Conservation (phyloP, 2,797 vertebrate species). For the Helarctos malayanus region DNA sequence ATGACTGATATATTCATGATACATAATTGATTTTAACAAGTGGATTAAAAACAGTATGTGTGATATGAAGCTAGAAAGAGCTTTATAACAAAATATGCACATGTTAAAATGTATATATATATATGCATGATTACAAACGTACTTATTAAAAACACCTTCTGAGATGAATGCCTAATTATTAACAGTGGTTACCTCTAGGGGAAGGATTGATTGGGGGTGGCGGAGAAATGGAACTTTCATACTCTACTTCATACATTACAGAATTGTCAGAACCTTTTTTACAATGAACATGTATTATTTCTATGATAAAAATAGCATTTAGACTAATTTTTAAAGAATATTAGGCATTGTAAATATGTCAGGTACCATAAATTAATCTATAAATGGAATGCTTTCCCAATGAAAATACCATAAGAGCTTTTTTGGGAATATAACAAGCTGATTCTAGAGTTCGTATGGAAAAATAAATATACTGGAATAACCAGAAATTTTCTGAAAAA, state of each 20-base stretch:
- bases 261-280: conserved; percentile 2
- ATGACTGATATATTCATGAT: background rate
- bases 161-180: background rate
- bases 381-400: background rate
- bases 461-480: conserved; percentile 60
- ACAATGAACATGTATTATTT: background rate
- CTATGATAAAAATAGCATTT: conserved; percentile 11
- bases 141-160: background rate
- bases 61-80: background rate
- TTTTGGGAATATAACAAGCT: background rate
- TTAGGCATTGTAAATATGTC: conserved; percentile 28
- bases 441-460: conserved; percentile 52
- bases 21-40: background rate
- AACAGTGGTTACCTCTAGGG: background rate
- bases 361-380: conserved; percentile 19
- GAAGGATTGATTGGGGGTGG: background rate
- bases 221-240: background rate
- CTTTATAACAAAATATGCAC: background rate
- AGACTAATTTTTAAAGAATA: conserved; percentile 39
- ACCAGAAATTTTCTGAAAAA: conserved; percentile 29
- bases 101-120: background rate
- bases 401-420: background rate
- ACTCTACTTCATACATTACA: background rate
- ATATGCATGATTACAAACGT: background rate
- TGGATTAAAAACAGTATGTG: background rate